Evolutionary conservation across 2,113 vertebrate genomes (phyloP).

Genomic region (Lipophrys pholis): DNA sequence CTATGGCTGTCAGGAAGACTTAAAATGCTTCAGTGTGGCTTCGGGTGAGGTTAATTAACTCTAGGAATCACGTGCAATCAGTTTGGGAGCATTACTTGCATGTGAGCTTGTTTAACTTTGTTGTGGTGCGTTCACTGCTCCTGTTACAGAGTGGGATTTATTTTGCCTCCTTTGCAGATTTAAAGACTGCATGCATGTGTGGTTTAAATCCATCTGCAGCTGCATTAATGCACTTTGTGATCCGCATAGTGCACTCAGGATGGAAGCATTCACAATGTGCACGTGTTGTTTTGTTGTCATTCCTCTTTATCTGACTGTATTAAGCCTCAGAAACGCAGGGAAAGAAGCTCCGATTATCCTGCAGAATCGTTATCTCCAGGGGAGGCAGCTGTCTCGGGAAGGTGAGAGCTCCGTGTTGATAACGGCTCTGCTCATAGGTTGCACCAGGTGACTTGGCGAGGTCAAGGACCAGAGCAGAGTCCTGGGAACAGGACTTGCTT

Average conservation of each 20-base stretch:
- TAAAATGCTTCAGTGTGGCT: no score
- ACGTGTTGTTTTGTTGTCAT: not conserved
- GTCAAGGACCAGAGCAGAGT: constrained; percentile 3
- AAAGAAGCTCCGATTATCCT: constrained; percentile 16
- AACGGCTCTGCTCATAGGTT: constrained; percentile 20
- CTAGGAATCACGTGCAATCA: constrained; percentile 52
- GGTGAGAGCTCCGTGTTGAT: constrained; percentile 25
- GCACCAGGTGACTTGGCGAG: constrained; percentile 16
- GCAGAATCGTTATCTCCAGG: not conserved
- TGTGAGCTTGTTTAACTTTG: not conserved
- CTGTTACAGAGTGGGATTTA: no score
- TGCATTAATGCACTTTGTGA: no score
- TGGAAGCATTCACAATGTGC: constrained; percentile 24
- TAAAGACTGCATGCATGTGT: not conserved
- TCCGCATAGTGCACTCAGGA: constrained; percentile 5
- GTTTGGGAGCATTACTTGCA: constrained; percentile 25
- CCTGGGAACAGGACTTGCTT: not conserved
- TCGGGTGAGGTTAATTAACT: not conserved
- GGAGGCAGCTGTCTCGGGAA: constrained; percentile 45
- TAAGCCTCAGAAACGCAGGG: constrained; percentile 18
- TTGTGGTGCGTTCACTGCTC: not conserved
- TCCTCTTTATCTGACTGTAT: not conserved
- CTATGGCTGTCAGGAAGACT: no score
- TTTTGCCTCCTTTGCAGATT: not conserved
- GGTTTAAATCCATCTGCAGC: no score